Evolutionary conservation across 2,797 vertebrate genomes (phyloP).

Genomic region (Brotula barbata): DNA sequence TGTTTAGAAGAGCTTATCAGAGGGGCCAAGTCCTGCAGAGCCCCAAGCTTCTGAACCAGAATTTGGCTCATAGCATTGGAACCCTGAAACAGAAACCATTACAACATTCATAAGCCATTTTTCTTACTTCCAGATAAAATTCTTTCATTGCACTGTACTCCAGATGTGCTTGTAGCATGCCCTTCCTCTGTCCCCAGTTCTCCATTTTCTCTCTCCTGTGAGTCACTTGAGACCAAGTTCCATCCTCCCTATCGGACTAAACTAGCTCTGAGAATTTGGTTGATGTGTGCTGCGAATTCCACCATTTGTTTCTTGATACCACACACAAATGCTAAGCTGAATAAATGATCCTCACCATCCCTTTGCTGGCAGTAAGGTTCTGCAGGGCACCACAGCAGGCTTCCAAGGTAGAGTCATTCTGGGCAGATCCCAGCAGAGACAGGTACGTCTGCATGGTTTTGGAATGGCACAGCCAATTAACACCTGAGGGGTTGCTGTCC

Average conservation of each 20-base stretch:
- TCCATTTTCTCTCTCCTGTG: not conserved
- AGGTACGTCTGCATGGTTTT: slow-evolving; percentile 86
- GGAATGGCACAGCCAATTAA: slow-evolving; percentile 83
- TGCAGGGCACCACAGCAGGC: slow-evolving; percentile 91
- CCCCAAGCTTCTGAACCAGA: slow-evolving; percentile 84
- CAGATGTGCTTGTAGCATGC: not conserved
- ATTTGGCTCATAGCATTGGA: slow-evolving; percentile 84
- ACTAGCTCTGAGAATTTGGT: not conserved
- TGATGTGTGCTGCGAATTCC: not conserved
- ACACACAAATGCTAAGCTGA: not conserved
- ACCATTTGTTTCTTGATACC: not conserved
- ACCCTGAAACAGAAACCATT: slow-evolving; percentile 72
- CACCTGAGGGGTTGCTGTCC: slow-evolving; percentile 77
- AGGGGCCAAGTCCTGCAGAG: slow-evolving; percentile 73
- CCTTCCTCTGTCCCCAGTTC: not conserved
- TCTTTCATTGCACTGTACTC: not conserved
- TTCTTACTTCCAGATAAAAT: not conserved
- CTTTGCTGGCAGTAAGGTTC: slow-evolving; percentile 89
- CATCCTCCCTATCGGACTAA: slow-evolving; percentile 12
- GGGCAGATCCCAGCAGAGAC: slow-evolving; percentile 82
- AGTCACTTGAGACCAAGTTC: not conserved
- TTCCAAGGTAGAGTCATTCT: slow-evolving; percentile 84
- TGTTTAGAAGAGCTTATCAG: slow-evolving; percentile 82
- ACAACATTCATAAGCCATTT: not conserved
- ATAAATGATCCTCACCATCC: slow-evolving; percentile 72